A percentile compares a stretch with the other conserved stretches of the same genome.
phyloP scores from a whole-genome alignment of 2,797 vertebrate species.

The Sebastes minor region DNA sequence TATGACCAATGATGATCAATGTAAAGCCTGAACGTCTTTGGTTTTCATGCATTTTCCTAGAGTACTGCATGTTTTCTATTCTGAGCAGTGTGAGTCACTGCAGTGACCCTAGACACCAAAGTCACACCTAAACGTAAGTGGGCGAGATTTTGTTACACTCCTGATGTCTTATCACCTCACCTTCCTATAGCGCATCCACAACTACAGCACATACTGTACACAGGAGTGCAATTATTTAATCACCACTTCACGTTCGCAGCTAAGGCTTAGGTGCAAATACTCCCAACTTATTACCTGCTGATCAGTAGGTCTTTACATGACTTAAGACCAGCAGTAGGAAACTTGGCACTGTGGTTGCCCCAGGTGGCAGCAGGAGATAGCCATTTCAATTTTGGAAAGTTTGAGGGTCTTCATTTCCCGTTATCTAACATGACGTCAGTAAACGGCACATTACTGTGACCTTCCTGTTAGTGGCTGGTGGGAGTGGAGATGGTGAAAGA shows the following conservation, averaged over 20 bases:
- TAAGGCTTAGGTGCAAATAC: constrained; percentile 33
- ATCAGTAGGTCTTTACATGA: constrained; percentile 45
- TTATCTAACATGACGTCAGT: constrained; percentile 34
- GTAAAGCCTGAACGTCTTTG: background rate
- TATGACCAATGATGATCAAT: background rate
- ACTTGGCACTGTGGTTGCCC: constrained; percentile 12
- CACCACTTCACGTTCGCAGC: background rate
- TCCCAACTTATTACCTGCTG: constrained; percentile 31
- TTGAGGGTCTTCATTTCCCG: constrained; percentile 40
- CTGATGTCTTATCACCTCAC: constrained; percentile 6
- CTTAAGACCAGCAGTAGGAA: constrained; percentile 38
- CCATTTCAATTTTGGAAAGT: constrained; percentile 30
- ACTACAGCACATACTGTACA: background rate
- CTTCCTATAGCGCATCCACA: background rate
- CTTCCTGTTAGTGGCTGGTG: constrained; percentile 5
- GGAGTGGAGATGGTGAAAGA: background rate
- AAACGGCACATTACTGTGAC: constrained; percentile 15
- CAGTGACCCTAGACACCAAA: background rate
- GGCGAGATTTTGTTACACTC: background rate
- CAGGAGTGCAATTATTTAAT: constrained; percentile 25
- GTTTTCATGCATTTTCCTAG: background rate
- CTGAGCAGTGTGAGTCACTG: background rate
- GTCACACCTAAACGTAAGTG: background rate
- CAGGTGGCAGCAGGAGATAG: constrained; percentile 53
- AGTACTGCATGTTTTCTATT: background rate